Evolutionary conservation across 2,113 vertebrate species (phyloP).

Genomic region (Desmodus rotundus): DNA sequence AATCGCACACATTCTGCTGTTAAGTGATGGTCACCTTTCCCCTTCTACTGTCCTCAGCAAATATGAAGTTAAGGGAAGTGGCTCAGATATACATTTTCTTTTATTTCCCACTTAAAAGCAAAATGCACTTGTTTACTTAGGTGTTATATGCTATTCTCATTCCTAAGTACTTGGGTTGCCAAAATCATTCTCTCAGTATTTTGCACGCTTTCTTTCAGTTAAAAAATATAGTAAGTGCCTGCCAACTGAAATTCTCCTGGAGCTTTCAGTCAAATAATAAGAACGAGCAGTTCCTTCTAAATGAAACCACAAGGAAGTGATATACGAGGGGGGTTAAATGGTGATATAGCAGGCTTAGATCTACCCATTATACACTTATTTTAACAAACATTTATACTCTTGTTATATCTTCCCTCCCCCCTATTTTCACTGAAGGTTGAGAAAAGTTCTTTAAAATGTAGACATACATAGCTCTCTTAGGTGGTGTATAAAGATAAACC

Average conservation of each 20-base stretch:
- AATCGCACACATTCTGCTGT: background rate
- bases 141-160: background rate
- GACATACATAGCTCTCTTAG: background rate
- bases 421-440: background rate
- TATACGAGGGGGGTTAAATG: background rate
- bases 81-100: background rate
- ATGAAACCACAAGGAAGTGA: background rate
- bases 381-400: background rate
- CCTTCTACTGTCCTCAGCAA: background rate
- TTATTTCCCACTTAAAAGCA: background rate
- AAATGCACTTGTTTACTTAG: background rate
- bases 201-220: background rate
- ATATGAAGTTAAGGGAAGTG: background rate
- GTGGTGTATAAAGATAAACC: background rate
- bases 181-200: background rate
- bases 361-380: constrained; percentile 20
- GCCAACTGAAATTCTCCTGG: background rate
- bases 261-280: background rate
- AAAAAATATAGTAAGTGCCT: background rate
- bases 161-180: background rate
- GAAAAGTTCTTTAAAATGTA: constrained; percentile 19
- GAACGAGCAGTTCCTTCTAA: background rate
- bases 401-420: background rate
- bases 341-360: background rate
- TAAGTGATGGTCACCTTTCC: background rate